These are phyloP conservation scores for Muntiacus reevesi DNA, from an alignment of 2,113 vertebrate species.

Conservation along the genomic window DNA sequence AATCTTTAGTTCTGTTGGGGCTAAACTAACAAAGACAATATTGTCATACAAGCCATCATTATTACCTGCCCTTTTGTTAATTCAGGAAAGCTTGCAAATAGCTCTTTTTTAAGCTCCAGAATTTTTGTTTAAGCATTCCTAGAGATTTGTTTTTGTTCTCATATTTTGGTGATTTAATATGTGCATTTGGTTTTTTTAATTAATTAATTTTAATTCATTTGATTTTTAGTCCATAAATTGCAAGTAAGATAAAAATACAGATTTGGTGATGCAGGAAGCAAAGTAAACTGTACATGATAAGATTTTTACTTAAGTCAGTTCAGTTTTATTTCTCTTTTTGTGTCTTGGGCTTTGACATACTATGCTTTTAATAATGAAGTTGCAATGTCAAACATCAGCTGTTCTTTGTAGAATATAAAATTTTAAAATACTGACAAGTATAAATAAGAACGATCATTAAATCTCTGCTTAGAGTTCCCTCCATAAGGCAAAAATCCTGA, in stretches of 20 bases:
- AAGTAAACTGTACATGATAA: conserved; percentile 33
- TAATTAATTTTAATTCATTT: conserved; percentile 24
- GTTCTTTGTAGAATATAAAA: conserved; percentile 61
- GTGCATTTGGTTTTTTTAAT: conserved; percentile 22
- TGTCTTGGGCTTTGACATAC: conserved; percentile 57
- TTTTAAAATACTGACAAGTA: conserved; percentile 62
- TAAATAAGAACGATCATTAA: conserved; percentile 66
- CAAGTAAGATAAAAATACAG: conserved; percentile 42
- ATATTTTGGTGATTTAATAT: conserved; percentile 24
- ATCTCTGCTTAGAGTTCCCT: conserved; percentile 31
- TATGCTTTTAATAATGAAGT: conserved; percentile 51
- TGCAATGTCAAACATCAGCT: conserved; percentile 52
- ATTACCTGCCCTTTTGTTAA: conserved; percentile 57
- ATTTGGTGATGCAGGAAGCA: background rate
- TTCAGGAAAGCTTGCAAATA: conserved; percentile 35
- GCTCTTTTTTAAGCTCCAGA: conserved; percentile 36
- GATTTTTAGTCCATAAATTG: background rate
- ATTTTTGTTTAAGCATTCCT: conserved; percentile 22
- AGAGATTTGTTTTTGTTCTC: conserved; percentile 25
- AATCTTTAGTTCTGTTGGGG: conserved; percentile 63
- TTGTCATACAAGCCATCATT: conserved; percentile 59
- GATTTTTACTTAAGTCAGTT: conserved; percentile 36
- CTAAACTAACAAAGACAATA: conserved; percentile 69
- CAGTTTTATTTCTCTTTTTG: conserved; percentile 48
- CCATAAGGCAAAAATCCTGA: conserved; percentile 71